Evolutionary conservation across 1,140 invertebrate species (phyloP).

Genomic region (Polyergus mexicanus): DNA sequence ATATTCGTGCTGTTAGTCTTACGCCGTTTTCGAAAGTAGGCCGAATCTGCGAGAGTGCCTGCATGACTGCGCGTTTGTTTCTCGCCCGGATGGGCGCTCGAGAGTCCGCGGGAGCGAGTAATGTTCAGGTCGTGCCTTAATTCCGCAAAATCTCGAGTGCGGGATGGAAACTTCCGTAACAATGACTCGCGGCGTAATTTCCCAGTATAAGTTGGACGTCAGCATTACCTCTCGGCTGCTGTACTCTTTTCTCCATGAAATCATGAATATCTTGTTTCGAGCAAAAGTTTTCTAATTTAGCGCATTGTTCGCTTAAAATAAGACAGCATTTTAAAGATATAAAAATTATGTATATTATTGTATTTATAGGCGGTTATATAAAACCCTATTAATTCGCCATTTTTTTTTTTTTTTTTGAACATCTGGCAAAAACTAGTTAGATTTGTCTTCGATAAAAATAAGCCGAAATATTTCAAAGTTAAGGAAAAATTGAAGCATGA

Average conservation of each 20-base stretch:
- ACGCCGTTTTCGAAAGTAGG: constrained; percentile 37
- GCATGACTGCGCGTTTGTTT: constrained; percentile 44
- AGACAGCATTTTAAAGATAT: not conserved
- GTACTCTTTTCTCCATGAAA: not conserved
- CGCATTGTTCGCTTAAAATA: not conserved
- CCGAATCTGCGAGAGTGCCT: constrained; percentile 28
- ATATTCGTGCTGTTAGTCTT: constrained; percentile 23
- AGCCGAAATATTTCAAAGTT: not conserved
- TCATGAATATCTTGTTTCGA: not conserved
- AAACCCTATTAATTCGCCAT: not conserved
- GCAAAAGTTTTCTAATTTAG: constrained; percentile 16
- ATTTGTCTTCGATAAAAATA: not conserved
- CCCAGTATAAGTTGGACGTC: constrained; percentile 32
- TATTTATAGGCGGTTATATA: not conserved
- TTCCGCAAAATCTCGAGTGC: constrained; percentile 48
- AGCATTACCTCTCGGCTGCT: not conserved
- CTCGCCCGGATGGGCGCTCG: constrained; percentile 33
- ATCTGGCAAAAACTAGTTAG: not conserved
- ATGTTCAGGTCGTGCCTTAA: constrained; percentile 44
- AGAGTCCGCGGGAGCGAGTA: constrained; percentile 43
- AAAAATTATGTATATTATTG: constrained; percentile 16
- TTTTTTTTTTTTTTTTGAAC: not conserved
- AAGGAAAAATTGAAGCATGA: constrained; percentile 26
- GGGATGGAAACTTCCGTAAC: constrained; percentile 42
- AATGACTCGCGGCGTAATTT: constrained; percentile 42